Base-by-base conservation (phyloP, 1,140 invertebrate species). In the Megathymus violae region DNA sequence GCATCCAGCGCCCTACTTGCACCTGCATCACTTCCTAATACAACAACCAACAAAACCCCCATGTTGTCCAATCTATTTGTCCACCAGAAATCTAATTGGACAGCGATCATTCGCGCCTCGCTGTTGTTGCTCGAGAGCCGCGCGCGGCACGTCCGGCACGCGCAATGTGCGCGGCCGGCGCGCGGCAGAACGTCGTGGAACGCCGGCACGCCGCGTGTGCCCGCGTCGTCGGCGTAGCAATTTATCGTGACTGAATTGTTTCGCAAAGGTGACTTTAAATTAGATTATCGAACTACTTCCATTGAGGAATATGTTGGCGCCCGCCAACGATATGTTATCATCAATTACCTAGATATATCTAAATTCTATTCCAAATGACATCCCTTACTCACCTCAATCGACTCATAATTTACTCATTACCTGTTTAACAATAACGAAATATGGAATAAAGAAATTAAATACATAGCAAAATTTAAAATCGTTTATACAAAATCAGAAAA, bases 221-320 rank as follows among this genome's bases (percentile, higher is more conserved):
- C 15, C 41, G 52, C 41, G 44, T 22, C 19, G 54, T 58, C 54
- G 54, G 31, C 27, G 25, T 61, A 71, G 67, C 74, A 73, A 85
- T 85, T 82, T 82, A 84, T 78, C 54, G 69, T 66, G 46, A 60
- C 52, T 67, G 69, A 81, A 76, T 78, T 74, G 74, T 76, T 75
- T 64, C 59, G 52, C 16, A 85, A 85, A 85, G 80, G 82, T 85
- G 80, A 86, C 71, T 41, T 67, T 79, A 79, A 79, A 80, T 81
- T 77, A 76, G 64, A 76, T 70, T 46, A 66, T 69, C 66, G 54
- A 46, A 43, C 54, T 46, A 46, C 15, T 44, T 69, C 50, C 70
- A 69, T 72, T 72, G 25, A 72, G 44, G 16, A 58, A 34, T 41
- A 54, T 48, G 13, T 54, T 54, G 38, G 51, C 38, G 51, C 47